These are phyloP conservation scores for Pollenia labialis DNA, from an alignment of 2,888 invertebrate genomes.

Conservation along the genomic window DNA sequence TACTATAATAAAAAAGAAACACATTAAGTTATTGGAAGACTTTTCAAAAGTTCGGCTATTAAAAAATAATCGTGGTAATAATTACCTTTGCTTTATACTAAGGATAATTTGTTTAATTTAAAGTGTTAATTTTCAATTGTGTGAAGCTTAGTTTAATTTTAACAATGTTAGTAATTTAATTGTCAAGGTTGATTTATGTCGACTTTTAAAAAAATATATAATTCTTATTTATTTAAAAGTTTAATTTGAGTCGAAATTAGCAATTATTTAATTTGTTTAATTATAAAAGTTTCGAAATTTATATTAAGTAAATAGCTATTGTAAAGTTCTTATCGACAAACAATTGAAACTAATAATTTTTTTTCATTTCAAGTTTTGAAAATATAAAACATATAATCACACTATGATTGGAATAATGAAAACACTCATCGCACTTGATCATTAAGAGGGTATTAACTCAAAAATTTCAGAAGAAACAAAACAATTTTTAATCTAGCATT, in stretches of 20 bases:
- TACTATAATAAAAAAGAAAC: too few species aligned
- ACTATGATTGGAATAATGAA: not conserved
- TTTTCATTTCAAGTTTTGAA: not conserved
- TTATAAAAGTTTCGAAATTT: not conserved
- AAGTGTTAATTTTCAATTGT: not conserved
- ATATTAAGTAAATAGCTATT: not conserved
- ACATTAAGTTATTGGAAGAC: constrained; percentile 17
- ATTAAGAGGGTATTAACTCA: too few species aligned
- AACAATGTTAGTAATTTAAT: constrained; percentile 30
- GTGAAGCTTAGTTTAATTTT: not conserved
- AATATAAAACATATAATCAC: constrained; percentile 1
- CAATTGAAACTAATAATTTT: not conserved
- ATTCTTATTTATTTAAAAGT: constrained; percentile 38
- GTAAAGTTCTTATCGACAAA: not conserved
- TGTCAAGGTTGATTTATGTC: not conserved
- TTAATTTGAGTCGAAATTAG: constrained; percentile 22
- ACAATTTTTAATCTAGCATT: too few species aligned
- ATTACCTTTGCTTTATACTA: constrained; percentile 3
- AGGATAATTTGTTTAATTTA: not conserved
- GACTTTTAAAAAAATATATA: not conserved
- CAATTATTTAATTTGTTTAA: not conserved
- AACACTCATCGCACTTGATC: too few species aligned
- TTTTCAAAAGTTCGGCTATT: not conserved
- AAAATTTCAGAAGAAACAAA: too few species aligned
- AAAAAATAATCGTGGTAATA: not conserved